These are phyloP conservation scores for Aelia acuminata DNA, from an alignment of 2,888 invertebrate species.

Conservation along the genomic window DNA sequence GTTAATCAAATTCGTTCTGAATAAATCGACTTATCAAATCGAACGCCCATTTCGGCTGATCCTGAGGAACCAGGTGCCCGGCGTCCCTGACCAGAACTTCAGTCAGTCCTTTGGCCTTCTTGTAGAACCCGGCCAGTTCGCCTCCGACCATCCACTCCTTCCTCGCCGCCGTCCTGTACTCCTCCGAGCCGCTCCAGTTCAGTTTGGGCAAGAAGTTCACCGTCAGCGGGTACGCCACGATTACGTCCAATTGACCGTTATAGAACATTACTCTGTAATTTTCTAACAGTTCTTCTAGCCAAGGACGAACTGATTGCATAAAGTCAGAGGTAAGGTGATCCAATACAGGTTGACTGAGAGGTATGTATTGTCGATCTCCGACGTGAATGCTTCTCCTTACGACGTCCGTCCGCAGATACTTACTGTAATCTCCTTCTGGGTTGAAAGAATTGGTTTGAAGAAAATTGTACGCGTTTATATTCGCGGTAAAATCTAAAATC, in stretches of 20 bases:
- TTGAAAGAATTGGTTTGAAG: not conserved
- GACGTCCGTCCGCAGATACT: not conserved
- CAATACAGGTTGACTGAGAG: slow-evolving; percentile 70
- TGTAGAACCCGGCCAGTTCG: slow-evolving; percentile 83
- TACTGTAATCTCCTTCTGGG: not conserved
- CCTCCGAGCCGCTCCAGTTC: slow-evolving; percentile 77
- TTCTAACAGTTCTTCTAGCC: slow-evolving; percentile 78
- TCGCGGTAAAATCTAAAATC: slow-evolving; percentile 56
- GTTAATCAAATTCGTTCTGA: slow-evolving; percentile 72
- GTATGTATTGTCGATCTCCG: slow-evolving; percentile 59
- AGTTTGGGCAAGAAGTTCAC: slow-evolving; percentile 82
- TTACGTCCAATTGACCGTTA: slow-evolving; percentile 93
- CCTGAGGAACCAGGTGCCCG: slow-evolving; percentile 86
- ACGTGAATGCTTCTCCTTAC: slow-evolving; percentile 65
- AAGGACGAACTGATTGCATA: slow-evolving; percentile 84
- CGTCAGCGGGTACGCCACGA: slow-evolving; percentile 90
- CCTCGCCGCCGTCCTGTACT: slow-evolving; percentile 78
- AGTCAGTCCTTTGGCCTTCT: slow-evolving; percentile 76
- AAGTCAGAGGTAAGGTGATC: slow-evolving; percentile 82
- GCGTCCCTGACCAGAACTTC: slow-evolving; percentile 84
- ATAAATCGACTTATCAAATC: slow-evolving; percentile 82
- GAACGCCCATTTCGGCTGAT: slow-evolving; percentile 83
- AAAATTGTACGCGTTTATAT: not conserved
- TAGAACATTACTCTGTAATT: slow-evolving; percentile 82
- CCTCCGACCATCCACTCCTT: slow-evolving; percentile 77